Conservation (phyloP, 2,113 vertebrate genomes). For the Larimichthys polyactis region DNA sequence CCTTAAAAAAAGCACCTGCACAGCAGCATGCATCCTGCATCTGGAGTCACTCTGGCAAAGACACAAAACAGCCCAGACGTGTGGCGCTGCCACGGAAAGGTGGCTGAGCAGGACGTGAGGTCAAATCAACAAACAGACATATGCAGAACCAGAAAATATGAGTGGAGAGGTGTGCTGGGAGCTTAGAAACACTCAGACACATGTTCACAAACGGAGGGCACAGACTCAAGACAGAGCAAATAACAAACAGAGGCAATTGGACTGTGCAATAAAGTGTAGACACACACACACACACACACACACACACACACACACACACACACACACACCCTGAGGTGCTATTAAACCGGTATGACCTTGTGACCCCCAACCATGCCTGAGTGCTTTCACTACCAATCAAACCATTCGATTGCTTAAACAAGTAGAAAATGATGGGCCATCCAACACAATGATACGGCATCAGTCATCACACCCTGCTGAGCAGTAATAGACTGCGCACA, state of each 20-base stretch:
- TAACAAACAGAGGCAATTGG: not conserved
- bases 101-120: not conserved
- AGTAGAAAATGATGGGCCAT: slow-evolving; percentile 26
- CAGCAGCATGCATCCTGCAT: not conserved
- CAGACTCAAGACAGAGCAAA: not conserved
- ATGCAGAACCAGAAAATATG: not conserved
- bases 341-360: slow-evolving; percentile 22
- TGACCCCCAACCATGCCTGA: slow-evolving; percentile 21
- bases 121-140: slow-evolving; percentile 9
- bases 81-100: not conserved
- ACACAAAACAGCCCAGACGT: slow-evolving; percentile 6
- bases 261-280: not conserved
- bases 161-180: not conserved
- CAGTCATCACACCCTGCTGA: slow-evolving; percentile 36
- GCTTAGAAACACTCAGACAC: not conserved
- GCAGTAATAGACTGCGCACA: slow-evolving; percentile 18
- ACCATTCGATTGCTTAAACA: slow-evolving; percentile 28
- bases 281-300: not conserved
- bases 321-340: not conserved
- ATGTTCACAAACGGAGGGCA: not conserved
- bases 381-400: slow-evolving; percentile 11
- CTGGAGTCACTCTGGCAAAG: slow-evolving; percentile 8
- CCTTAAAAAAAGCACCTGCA: slow-evolving; percentile 26
- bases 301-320: slow-evolving; percentile 1
- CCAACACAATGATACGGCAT: slow-evolving; percentile 30